phyloP scores from a whole-genome alignment of 2,797 vertebrate genomes.

The Cossypha heuglini region DNA sequence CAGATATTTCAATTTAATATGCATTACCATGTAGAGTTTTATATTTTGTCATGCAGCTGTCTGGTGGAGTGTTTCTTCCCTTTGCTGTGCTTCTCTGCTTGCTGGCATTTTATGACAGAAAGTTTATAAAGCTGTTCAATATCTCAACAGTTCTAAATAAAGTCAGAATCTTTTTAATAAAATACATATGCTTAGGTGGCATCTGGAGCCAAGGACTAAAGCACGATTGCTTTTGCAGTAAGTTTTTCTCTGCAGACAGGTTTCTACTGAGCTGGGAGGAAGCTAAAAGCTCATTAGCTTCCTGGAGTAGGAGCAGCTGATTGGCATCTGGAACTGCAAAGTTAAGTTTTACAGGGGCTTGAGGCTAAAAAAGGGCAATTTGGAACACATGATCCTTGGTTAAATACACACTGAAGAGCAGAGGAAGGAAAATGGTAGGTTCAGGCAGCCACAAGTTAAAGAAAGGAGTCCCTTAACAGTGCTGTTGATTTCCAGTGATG shows the following conservation, averaged over 20 bases:
- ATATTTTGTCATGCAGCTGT: background rate
- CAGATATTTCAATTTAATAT: background rate
- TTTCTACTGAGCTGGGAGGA: constrained; percentile 12
- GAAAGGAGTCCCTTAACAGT: background rate
- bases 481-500: background rate
- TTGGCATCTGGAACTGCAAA: constrained; percentile 29
- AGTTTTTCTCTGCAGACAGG: background rate
- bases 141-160: background rate
- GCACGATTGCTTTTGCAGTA: background rate
- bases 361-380: constrained; percentile 16
- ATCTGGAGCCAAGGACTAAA: background rate
- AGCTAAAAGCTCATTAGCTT: constrained; percentile 24
- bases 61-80: background rate
- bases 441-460: background rate
- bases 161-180: background rate
- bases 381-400: background rate
- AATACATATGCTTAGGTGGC: background rate
- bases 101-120: background rate
- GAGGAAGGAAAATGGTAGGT: background rate
- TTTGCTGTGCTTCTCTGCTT: background rate
- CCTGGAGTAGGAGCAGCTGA: constrained; percentile 15
- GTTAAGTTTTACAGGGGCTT: background rate
- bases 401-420: constrained; percentile 17
- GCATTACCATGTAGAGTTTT: background rate
- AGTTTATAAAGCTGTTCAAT: background rate